Conservation (phyloP, 2,797 vertebrate genomes). For the Chiroxiphia lanceolata region DNA sequence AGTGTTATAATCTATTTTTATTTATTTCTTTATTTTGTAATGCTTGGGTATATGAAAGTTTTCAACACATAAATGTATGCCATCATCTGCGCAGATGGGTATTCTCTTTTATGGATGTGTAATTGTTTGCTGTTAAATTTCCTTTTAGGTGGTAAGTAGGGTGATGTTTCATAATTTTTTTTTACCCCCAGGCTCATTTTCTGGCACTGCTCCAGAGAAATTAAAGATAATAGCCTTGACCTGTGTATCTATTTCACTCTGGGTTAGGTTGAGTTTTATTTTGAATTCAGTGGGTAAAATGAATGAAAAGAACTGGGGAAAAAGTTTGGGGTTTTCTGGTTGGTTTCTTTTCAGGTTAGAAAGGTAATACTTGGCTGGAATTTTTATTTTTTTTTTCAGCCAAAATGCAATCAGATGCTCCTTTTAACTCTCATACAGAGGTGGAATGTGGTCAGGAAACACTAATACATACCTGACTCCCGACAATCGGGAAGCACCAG, state of each 20-base stretch:
- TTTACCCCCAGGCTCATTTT: background rate
- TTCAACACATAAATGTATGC: background rate
- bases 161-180: background rate
- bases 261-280: background rate
- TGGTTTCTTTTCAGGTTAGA: background rate
- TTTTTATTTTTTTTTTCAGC: background rate
- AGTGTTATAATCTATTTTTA: background rate
- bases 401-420: background rate
- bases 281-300: background rate
- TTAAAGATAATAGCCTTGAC: background rate
- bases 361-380: background rate
- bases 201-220: background rate
- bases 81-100: background rate
- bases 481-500: background rate
- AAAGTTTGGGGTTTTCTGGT: fast-evolving
- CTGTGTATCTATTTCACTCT: background rate
- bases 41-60: background rate
- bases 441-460: background rate
- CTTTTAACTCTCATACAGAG: background rate
- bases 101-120: background rate
- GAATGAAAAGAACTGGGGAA: background rate
- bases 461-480: background rate
- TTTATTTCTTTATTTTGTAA: background rate
- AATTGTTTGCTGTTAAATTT: constrained; percentile 2
- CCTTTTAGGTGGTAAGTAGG: background rate